Base-by-base conservation (phyloP, 2,113 vertebrate species). In the Salvator merianae region DNA sequence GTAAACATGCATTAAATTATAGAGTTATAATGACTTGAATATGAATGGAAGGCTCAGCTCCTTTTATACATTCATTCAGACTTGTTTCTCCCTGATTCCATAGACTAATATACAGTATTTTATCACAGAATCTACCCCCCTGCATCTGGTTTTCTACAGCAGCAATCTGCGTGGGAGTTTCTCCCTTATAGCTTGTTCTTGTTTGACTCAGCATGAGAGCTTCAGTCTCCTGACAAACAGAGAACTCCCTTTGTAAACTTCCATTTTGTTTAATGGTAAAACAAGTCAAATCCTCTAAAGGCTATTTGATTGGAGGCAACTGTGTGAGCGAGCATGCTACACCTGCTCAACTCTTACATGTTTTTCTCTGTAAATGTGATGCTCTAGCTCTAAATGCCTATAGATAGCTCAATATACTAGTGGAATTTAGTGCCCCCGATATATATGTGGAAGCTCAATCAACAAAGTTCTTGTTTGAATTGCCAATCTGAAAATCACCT, bases 181-280 rank as follows among this genome's bases (percentile, higher is more conserved):
- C 32, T 72, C 2, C 34, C 34, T 40, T 34, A 28, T 10, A 72
- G 50, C 47, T 71, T 78, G 30, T n/a, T 78, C 32, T 63, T 76
- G n/a, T 47, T 76, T 53, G 53, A 32, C 32, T 68, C 43, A 68
- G 77, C 2, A 16, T 1, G n/a, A 53, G 30, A 32, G 43, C 13
- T 1, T 14, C 20, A 30, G 38, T n/a, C 12, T 40, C 53, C 34
- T 26, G 50, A 50, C 50, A 43, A 40, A 59, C 20, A 2, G 28
- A 84, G 47, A 84, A 70, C 74, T 77, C 47, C 65, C 76, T 84
- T 79, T 43, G 83, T 43, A 59, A 84, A 84, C 28, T 32, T 77
- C 9, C 5, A 38, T 24, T 36, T 26, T 71, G 7, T 71, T 79
- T 79, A 59, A 40, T 71, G 22, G 71, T 7, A 30, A 16, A 32